A percentile compares a stretch with the other conserved stretches of the same genome.
Evolutionary conservation across 2,888 invertebrate genomes (phyloP).

Genomic region (Pyrrhia umbra): DNA sequence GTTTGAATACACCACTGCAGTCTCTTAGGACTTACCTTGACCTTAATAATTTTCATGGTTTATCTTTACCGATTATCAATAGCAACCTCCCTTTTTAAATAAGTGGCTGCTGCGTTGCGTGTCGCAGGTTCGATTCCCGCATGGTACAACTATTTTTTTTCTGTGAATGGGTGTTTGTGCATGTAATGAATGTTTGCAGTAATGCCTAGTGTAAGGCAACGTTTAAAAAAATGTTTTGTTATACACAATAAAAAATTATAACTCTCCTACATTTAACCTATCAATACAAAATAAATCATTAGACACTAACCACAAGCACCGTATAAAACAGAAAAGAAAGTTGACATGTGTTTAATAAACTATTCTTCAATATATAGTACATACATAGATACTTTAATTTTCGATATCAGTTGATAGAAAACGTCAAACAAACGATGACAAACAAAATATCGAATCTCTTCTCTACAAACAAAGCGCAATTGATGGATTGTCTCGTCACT

Average conservation of each 20-base stretch:
- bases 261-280: not conserved
- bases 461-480: not conserved
- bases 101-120: too few relatives aligned
- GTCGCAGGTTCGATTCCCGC: too few relatives aligned
- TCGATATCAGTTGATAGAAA: constrained; percentile 15
- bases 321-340: constrained; percentile 28
- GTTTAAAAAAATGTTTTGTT: too few relatives aligned
- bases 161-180: too few relatives aligned
- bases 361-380: constrained; percentile 17
- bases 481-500: constrained; percentile 10
- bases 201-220: too few relatives aligned
- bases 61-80: not conserved
- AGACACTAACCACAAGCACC: constrained; percentile 13
- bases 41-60: not conserved
- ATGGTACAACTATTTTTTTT: too few relatives aligned
- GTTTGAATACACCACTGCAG: too few relatives aligned
- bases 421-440: not conserved
- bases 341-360: constrained; percentile 42
- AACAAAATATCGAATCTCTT: not conserved
- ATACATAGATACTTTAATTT: constrained; percentile 24
- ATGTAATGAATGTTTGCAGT: too few relatives aligned
- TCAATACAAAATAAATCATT: constrained; percentile 2
- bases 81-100: not conserved
- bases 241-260: too few relatives aligned
- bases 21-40: not conserved